Evolutionary conservation across 1,140 invertebrate genomes (phyloP), one percentile per base, ranked within the genome.

Genomic region (Doryteuthis pealeii): DNA sequence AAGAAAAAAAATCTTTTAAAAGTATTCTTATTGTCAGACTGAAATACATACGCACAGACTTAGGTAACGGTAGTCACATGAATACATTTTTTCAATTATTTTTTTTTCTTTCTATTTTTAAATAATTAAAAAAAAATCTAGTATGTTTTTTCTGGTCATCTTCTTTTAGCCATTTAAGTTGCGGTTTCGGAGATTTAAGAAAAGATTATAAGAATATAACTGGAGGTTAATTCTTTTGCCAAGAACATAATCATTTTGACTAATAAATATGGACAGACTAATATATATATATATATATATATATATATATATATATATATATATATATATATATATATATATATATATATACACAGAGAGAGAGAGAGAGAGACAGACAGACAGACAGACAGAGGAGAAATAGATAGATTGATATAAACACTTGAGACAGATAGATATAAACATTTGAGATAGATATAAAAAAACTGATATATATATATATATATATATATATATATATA

Each of bases 331-430:
- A 18, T 14, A 8, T n/a, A 22, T 1, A 10, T 31, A 28, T n/a
- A n/a, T n/a, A n/a, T n/a, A n/a, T n/a, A n/a, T n/a, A n/a, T n/a
- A n/a, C n/a, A n/a, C n/a, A n/a, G n/a, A 18, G 33, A 58, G 22
- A 35, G 72, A 73, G n/a, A 73, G 45, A 73, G 72, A 66, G n/a
- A 73, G 28, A 73, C 8, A 73, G 22, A 73, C n/a, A 65, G 72
- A 66, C 3, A 67, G 54, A 66, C 18, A 66, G n/a, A 65, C 15
- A 73, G 62, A 73, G 6, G 66, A 28, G 32, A 58, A 73, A 6
- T 66, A 8, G 65, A 40, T 65, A 6, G n/a, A n/a, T n/a, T n/a
- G n/a, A n/a, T n/a, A n/a, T n/a, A n/a, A n/a, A n/a, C n/a, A n/a
- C n/a, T n/a, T n/a, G n/a, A n/a, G n/a, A n/a, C n/a, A n/a, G n/a